Conservation (phyloP, 2,888 invertebrate genomes). For the Cryptosula pallasiana region DNA sequence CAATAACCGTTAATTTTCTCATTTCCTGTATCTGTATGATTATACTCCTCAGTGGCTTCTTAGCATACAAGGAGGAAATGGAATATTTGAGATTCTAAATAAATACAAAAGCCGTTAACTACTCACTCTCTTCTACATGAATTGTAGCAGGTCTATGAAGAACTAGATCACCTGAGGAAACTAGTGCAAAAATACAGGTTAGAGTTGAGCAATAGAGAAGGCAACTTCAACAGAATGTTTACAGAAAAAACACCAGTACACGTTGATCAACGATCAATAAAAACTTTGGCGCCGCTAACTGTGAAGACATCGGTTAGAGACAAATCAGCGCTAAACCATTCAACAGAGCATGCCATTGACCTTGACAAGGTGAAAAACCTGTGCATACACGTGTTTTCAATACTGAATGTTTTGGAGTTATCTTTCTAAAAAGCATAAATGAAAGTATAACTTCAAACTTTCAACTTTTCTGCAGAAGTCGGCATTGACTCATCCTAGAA, state of each 20-base stretch:
- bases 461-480: no score
- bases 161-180: conserved; percentile 42
- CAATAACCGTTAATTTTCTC: no score
- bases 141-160: conserved; percentile 45
- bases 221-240: conserved; percentile 50
- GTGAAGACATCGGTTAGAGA: neutral
- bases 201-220: conserved; percentile 47
- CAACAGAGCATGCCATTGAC: neutral
- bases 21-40: no score
- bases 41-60: no score
- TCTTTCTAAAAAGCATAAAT: no score
- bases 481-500: neutral
- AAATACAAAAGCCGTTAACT: no score
- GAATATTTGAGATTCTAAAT: no score
- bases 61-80: no score
- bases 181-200: conserved; percentile 45
- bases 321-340: neutral
- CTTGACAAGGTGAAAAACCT: neutral
- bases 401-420: no score
- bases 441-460: no score
- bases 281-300: neutral
- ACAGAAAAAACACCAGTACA: conserved; percentile 40
- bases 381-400: no score
- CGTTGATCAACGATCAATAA: conserved; percentile 33
- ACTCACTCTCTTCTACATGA: no score